Percentiles rank a stretch among this genome's conserved stretches.
phyloP scores from a whole-genome alignment of 2,888 invertebrate genomes.

The Serripes groenlandicus region DNA sequence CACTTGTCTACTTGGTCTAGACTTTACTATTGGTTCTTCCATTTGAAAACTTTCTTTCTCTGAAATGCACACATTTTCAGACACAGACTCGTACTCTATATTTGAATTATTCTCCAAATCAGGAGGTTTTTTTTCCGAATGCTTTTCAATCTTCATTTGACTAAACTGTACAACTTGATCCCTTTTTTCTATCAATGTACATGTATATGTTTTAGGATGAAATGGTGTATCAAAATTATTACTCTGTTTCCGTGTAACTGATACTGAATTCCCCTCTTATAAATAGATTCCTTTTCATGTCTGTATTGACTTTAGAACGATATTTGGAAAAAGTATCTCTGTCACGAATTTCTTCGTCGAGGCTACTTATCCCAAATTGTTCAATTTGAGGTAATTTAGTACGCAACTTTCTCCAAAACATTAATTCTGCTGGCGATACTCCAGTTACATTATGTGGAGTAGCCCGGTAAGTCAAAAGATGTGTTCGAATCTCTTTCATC shows the following conservation, averaged over 20 bases:
- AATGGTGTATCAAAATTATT: background rate
- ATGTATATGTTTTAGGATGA: background rate
- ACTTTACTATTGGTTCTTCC: too few relatives aligned
- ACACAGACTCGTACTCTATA: too few relatives aligned
- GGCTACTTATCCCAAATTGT: background rate
- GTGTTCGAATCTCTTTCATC: slow-evolving; percentile 49
- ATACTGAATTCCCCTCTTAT: slow-evolving; percentile 38
- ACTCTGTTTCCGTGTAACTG: slow-evolving; percentile 24
- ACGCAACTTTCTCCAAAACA: slow-evolving; percentile 58
- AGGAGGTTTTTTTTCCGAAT: too few relatives aligned
- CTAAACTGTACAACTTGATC: background rate
- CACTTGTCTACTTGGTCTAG: too few relatives aligned
- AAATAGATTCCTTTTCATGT: slow-evolving; percentile 28
- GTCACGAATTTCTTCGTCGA: slow-evolving; percentile 42
- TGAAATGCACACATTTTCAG: too few relatives aligned
- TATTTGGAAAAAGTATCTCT: slow-evolving; percentile 19
- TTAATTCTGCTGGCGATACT: slow-evolving; percentile 45
- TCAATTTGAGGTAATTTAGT: slow-evolving; percentile 57
- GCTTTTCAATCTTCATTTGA: background rate
- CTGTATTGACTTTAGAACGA: slow-evolving; percentile 33
- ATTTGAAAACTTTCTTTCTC: too few relatives aligned
- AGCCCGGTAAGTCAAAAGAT: slow-evolving; percentile 51
- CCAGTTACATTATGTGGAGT: slow-evolving; percentile 63
- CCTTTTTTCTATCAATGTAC: background rate
- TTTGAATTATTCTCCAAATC: too few relatives aligned